These are phyloP conservation scores for Aphidius colemani DNA, from an alignment of 2,888 invertebrate genomes.

Conservation along the genomic window DNA sequence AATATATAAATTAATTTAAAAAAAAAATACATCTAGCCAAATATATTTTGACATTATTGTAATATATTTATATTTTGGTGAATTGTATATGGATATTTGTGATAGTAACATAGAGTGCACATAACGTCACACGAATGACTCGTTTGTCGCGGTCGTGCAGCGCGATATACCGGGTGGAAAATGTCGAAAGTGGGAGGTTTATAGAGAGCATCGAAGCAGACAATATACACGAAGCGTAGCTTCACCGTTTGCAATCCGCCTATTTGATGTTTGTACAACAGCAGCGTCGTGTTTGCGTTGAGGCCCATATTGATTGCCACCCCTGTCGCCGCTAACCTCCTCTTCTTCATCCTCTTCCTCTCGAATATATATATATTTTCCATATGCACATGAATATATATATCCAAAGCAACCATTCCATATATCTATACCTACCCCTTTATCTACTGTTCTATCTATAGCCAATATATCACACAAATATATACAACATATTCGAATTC, in stretches of 20 bases:
- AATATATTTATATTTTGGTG: conserved; percentile 7
- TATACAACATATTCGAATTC: neutral
- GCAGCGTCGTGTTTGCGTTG: conserved; percentile 60
- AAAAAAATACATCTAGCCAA: too few species aligned
- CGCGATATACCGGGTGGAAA: conserved; percentile 37
- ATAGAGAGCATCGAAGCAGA: conserved; percentile 50
- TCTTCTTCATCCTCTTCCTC: conserved; percentile 36
- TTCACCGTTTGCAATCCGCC: conserved; percentile 56
- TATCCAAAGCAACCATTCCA: conserved; percentile 4
- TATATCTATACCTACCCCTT: conserved; percentile 19
- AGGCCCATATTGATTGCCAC: conserved; percentile 61
- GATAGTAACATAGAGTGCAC: conserved; percentile 7
- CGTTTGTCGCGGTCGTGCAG: conserved; percentile 32
- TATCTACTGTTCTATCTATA: conserved; percentile 13
- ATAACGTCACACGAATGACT: conserved; percentile 20
- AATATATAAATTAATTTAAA: too few species aligned
- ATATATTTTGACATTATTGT: too few species aligned
- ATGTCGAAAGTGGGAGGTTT: conserved; percentile 40
- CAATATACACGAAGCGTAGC: conserved; percentile 50
- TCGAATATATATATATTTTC: neutral
- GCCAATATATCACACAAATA: neutral
- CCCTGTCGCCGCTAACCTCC: conserved; percentile 55
- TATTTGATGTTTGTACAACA: conserved; percentile 61
- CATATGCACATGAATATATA: neutral
- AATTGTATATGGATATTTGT: neutral